Conservation (phyloP, 1,140 invertebrate species). For the Zeugodacus cucurbitae region DNA sequence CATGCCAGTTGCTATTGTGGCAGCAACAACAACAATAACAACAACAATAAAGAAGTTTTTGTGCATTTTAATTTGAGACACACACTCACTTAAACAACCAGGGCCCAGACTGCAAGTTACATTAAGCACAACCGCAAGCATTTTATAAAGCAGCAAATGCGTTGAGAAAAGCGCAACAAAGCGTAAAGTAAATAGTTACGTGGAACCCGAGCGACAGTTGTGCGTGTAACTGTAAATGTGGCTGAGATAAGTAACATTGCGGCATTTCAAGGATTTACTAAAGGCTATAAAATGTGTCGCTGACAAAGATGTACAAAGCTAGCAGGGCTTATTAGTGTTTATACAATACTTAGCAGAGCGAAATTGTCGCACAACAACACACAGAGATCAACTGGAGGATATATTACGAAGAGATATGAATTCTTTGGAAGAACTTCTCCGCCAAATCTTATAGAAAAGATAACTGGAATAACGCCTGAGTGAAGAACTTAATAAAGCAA, state of each 20-base stretch:
- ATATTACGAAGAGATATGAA: too few species aligned
- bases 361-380: too few species aligned
- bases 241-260: background rate
- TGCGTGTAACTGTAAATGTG: background rate
- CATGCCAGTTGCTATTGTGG: constrained; percentile 16
- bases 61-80: background rate
- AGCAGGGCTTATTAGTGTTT: background rate
- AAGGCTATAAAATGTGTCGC: background rate
- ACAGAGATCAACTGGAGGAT: too few species aligned
- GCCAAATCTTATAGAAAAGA: too few species aligned
- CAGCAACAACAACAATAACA: background rate
- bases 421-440: too few species aligned
- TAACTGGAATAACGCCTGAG: too few species aligned
- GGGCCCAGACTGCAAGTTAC: background rate
- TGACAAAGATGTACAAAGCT: background rate
- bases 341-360: too few species aligned
- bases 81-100: background rate
- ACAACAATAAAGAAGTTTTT: background rate
- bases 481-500: too few species aligned
- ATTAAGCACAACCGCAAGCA: background rate
- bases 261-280: background rate
- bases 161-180: background rate
- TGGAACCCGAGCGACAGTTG: background rate
- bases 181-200: background rate
- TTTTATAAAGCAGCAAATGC: constrained; percentile 23